Conservation (phyloP, 2,113 vertebrate genomes). For the Vombatus ursinus region DNA sequence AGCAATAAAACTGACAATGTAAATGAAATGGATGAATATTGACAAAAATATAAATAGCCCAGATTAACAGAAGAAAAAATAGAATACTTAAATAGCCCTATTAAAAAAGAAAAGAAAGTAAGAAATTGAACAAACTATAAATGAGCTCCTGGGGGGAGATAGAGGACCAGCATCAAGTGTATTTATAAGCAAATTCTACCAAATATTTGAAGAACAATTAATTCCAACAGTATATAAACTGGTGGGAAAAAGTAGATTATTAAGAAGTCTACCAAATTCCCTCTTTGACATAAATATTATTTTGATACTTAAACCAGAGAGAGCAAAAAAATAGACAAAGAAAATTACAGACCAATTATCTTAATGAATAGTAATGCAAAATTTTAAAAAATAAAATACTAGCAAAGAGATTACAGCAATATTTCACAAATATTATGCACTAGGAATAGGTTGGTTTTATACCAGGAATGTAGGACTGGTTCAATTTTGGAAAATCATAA, state of each 20-base stretch:
- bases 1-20: neutral
- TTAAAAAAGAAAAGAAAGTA: too few relatives aligned
- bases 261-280: neutral
- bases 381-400: too few relatives aligned
- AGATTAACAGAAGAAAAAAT: neutral
- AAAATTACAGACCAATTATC: neutral
- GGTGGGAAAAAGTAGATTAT: neutral
- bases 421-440: neutral
- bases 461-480: too few relatives aligned
- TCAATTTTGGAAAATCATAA: neutral
- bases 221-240: neutral
- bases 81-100: neutral
- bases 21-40: neutral
- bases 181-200: neutral
- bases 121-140: too few relatives aligned
- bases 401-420: neutral
- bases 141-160: too few relatives aligned
- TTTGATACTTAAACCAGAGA: neutral
- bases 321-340: neutral
- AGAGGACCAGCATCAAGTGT: neutral
- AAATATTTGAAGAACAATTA: neutral
- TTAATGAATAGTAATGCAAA: neutral
- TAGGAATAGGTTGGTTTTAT: neutral
- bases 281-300: neutral
- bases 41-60: neutral